These are phyloP conservation scores for Drosophila cracens DNA, from an alignment of 2,888 invertebrate species.

Conservation along the genomic window DNA sequence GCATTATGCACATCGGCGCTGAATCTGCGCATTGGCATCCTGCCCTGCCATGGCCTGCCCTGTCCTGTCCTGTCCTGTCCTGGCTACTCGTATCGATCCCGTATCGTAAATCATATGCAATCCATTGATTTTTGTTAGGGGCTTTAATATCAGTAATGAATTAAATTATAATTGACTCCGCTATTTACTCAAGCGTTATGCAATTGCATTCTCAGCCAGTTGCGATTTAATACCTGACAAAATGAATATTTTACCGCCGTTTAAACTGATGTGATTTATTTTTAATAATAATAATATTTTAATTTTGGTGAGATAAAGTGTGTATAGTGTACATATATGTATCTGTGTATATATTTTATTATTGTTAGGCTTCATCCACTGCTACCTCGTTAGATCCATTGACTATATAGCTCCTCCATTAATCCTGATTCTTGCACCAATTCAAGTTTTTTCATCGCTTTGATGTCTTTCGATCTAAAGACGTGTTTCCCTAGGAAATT, in stretches of 20 bases:
- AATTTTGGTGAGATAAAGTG: background rate
- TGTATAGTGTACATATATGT: too few species aligned
- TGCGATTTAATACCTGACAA: background rate
- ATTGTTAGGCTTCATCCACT: background rate
- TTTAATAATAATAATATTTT: background rate
- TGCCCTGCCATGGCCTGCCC: conserved; percentile 14
- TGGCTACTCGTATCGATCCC: background rate
- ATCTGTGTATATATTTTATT: background rate
- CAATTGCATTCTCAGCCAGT: conserved; percentile 13
- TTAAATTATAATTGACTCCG: conserved; percentile 56
- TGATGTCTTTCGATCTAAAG: background rate
- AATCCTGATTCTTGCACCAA: background rate
- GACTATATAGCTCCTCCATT: background rate
- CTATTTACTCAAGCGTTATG: conserved; percentile 30
- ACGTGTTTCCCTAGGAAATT: background rate
- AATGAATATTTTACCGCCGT: background rate
- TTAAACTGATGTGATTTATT: background rate
- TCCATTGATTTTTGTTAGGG: conserved; percentile 60
- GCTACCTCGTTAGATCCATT: background rate
- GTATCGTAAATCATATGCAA: conserved; percentile 51
- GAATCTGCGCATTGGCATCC: conserved; percentile 48
- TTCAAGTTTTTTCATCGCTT: background rate
- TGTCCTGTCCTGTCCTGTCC: conserved; percentile 17
- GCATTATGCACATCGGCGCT: conserved; percentile 62
- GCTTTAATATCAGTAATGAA: conserved; percentile 49